Conservation (phyloP, 2,113 vertebrate species). For the Gavialis gangeticus region DNA sequence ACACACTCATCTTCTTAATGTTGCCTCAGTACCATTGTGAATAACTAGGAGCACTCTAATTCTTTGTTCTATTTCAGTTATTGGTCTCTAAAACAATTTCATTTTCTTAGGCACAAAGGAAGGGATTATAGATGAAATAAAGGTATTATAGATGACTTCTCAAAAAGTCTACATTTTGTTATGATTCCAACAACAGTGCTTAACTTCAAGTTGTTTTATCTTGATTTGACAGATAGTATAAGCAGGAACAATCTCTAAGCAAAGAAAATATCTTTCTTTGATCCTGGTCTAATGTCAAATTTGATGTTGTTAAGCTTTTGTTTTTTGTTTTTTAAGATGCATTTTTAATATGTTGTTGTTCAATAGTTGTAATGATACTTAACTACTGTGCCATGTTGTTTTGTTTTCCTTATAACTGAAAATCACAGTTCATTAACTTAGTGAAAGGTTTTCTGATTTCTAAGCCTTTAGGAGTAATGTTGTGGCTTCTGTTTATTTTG, state of each 20-base stretch:
- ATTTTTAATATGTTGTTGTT: not conserved
- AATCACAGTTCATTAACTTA: not conserved
- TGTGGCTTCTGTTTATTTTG: not conserved
- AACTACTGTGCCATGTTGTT: not conserved
- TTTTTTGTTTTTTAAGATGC: not conserved
- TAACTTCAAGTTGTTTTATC: not conserved
- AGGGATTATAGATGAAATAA: not conserved
- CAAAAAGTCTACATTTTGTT: not conserved
- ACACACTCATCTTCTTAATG: constrained; percentile 13
- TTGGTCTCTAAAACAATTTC: not conserved
- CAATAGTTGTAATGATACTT: not conserved
- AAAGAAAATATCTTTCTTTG: not conserved
- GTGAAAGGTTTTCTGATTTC: not conserved
- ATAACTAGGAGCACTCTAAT: not conserved
- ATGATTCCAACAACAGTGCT: not conserved
- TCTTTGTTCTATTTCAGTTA: not conserved
- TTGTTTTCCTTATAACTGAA: not conserved
- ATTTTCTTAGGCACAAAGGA: not conserved
- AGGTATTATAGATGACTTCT: not conserved
- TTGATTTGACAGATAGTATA: not conserved
- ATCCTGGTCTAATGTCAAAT: not conserved
- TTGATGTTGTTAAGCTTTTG: not conserved
- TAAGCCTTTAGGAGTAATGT: not conserved
- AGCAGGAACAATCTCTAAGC: not conserved
- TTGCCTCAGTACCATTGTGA: not conserved